phyloP scores from a whole-genome alignment of 2,888 invertebrate genomes.

The Catocala sponsa region DNA sequence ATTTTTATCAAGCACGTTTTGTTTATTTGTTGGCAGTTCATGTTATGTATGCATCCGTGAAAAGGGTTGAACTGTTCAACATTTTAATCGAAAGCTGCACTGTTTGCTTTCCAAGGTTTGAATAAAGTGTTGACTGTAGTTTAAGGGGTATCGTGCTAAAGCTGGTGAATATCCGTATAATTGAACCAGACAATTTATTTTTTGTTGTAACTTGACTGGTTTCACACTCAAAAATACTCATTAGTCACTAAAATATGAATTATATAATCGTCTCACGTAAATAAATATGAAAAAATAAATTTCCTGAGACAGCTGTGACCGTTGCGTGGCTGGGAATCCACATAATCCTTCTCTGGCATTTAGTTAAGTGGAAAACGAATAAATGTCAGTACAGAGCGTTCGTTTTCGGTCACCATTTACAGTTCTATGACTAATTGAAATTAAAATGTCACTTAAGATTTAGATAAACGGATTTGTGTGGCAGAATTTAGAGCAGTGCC shows the following conservation, averaged over 20 bases:
- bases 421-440: conserved; percentile 73
- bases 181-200: too few relatives aligned
- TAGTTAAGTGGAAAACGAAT: conserved; percentile 70
- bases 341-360: conserved; percentile 79
- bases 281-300: conserved; percentile 37
- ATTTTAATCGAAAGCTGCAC: conserved; percentile 4
- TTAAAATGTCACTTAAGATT: conserved; percentile 75
- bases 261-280: conserved; percentile 21
- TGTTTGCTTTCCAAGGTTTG: neutral
- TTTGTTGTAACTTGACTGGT: too few relatives aligned
- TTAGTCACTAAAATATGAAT: too few relatives aligned
- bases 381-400: conserved; percentile 62
- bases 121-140: neutral
- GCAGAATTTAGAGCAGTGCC: conserved; percentile 30
- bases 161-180: too few relatives aligned
- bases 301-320: conserved; percentile 58
- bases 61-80: neutral
- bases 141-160: neutral
- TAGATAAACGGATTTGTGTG: conserved; percentile 65
- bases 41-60: neutral
- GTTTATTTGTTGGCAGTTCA: conserved; percentile 1
- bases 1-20: conserved; percentile 20
- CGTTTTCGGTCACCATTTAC: conserved; percentile 51
- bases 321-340: conserved; percentile 54
- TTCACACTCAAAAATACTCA: too few relatives aligned